A percentile compares a stretch with the other conserved stretches of the same genome.
These are phyloP conservation scores for Campoletis raptor DNA, from an alignment of 2,888 invertebrate species.

Conservation along the genomic window DNA sequence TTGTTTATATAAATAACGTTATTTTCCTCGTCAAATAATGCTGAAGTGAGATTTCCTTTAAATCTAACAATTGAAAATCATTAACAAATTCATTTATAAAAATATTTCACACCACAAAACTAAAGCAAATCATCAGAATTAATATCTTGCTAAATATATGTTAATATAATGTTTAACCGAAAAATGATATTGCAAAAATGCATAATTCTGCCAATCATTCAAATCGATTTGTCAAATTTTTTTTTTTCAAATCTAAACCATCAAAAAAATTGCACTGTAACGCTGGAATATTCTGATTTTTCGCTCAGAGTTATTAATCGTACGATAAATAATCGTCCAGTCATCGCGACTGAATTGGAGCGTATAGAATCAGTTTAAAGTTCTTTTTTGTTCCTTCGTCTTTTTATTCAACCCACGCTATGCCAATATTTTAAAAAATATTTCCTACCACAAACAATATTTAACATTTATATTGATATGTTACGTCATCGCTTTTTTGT, in stretches of 20 bases:
- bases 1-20: not conserved
- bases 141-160: no score
- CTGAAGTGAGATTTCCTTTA: no score
- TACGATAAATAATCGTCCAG: slow-evolving; percentile 46
- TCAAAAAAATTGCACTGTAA: slow-evolving; percentile 34
- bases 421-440: not conserved
- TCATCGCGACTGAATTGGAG: slow-evolving; percentile 51
- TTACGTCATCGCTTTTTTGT: not conserved
- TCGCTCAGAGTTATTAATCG: slow-evolving; percentile 52
- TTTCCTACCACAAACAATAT: not conserved
- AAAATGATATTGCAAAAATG: not conserved
- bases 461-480: not conserved
- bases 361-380: slow-evolving; percentile 13
- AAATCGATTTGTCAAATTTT: slow-evolving; percentile 28
- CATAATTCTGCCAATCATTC: slow-evolving; percentile 8
- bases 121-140: no score
- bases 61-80: no score
- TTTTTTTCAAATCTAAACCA: not conserved
- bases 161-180: not conserved
- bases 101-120: no score
- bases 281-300: not conserved
- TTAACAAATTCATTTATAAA: no score
- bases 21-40: not conserved
- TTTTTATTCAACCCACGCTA: not conserved
- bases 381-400: not conserved